Percentiles rank a stretch among this genome's conserved stretches.
Evolutionary conservation across 2,888 invertebrate genomes (phyloP).

Genomic region (Leptopterna dolabrata): DNA sequence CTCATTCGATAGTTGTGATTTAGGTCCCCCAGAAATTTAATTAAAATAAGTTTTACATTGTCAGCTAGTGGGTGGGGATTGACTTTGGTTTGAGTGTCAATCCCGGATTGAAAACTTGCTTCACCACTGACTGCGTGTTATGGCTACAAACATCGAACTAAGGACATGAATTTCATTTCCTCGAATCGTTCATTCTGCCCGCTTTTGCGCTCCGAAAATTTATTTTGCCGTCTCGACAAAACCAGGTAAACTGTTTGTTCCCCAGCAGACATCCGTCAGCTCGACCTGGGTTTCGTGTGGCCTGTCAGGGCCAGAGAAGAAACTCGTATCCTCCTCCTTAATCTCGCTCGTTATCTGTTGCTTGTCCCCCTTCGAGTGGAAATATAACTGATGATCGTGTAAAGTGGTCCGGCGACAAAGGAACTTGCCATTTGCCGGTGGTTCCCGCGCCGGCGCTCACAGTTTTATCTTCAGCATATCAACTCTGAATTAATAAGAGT

Average conservation of each 20-base stretch:
- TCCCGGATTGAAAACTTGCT: too few species aligned
- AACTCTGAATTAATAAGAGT: conserved; percentile 1
- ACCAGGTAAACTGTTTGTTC: conserved; percentile 1
- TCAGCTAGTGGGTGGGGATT: too few species aligned
- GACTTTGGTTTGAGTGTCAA: too few species aligned
- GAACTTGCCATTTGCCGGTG: conserved; percentile 4
- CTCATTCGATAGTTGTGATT: too few species aligned
- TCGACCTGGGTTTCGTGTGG: conserved; percentile 15
- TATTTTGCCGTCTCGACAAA: background rate
- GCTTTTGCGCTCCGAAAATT: too few species aligned
- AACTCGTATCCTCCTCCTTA: conserved; percentile 1
- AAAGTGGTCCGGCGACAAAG: conserved; percentile 30
- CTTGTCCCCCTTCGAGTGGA: conserved; percentile 44
- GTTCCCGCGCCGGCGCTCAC: background rate
- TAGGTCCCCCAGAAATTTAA: too few species aligned
- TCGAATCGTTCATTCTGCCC: too few species aligned
- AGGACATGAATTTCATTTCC: too few species aligned
- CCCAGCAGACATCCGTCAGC: background rate
- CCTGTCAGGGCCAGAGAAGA: conserved; percentile 4
- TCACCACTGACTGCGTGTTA: too few species aligned
- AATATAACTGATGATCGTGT: conserved; percentile 53
- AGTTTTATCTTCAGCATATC: conserved; percentile 5
- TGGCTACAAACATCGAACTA: too few species aligned
- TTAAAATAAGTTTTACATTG: too few species aligned
- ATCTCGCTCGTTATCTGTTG: conserved; percentile 28